Evolutionary conservation across 2,797 vertebrate genomes (phyloP).

Genomic region (Serranus cabrilla): DNA sequence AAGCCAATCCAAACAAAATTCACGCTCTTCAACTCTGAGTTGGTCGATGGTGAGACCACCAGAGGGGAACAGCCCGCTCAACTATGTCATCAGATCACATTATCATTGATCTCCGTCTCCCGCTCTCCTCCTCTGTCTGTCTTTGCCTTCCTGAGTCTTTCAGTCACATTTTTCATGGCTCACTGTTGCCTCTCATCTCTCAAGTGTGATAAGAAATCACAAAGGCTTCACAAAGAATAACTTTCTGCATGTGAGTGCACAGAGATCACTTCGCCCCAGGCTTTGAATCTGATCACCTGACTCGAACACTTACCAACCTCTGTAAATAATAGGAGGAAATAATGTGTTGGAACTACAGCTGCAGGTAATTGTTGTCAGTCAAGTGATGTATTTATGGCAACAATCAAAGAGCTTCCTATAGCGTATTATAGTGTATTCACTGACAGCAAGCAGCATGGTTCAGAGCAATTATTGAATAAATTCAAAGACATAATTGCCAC

Average conservation of each 20-base stretch:
- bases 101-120: conserved; percentile 71
- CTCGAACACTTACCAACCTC: conserved; percentile 42
- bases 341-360: conserved; percentile 46
- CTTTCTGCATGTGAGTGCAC: conserved; percentile 15
- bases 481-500: conserved; percentile 10
- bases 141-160: conserved; percentile 52
- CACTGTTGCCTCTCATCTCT: conserved; percentile 51
- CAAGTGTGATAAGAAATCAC: conserved; percentile 49
- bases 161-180: conserved; percentile 50
- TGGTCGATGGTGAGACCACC: conserved; percentile 77
- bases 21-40: conserved; percentile 55
- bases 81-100: conserved; percentile 78
- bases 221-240: conserved; percentile 49
- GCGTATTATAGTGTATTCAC: conserved; percentile 23
- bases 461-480: conserved; percentile 11
- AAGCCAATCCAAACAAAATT: conserved; percentile 78
- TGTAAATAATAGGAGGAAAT: conserved; percentile 64
- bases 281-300: conserved; percentile 50
- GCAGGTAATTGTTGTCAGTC: conserved; percentile 53
- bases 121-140: conserved; percentile 45
- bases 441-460: conserved; percentile 30
- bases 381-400: conserved; percentile 40
- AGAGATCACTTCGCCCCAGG: conserved; percentile 27
- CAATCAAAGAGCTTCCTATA: conserved; percentile 12
- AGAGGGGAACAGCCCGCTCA: conserved; percentile 67